phyloP scores from a whole-genome alignment of 2,888 invertebrate species.

The Bursaphelenchus okinawaensis region DNA sequence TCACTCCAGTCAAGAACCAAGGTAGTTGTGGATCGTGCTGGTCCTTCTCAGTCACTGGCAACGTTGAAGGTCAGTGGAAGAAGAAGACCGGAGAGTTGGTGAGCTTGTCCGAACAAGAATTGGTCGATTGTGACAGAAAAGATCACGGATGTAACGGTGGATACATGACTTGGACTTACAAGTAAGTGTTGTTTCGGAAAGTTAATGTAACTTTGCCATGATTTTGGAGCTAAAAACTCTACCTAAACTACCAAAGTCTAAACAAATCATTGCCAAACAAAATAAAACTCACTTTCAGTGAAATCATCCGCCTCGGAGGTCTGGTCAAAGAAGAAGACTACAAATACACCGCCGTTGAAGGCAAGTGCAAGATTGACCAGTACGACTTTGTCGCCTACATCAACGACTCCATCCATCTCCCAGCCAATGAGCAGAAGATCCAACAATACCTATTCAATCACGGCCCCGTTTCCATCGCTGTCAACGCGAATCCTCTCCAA shows the following conservation, averaged over 20 bases:
- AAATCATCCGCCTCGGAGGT: conserved; percentile 11
- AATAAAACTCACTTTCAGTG: neutral
- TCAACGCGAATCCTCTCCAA: neutral
- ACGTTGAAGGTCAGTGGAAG: conserved; percentile 42
- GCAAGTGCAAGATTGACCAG: conserved; percentile 7
- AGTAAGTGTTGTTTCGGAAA: neutral
- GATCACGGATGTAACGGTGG: conserved; percentile 59
- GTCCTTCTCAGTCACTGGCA: conserved; percentile 47
- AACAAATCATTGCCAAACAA: neutral
- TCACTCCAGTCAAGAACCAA: conserved; percentile 24
- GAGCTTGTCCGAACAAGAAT: conserved; percentile 38
- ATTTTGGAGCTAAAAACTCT: too few species aligned
- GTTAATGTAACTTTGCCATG: neutral
- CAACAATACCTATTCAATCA: conserved; percentile 17
- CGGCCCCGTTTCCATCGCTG: neutral
- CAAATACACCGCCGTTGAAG: conserved; percentile 57
- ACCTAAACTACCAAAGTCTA: too few species aligned
- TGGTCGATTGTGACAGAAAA: conserved; percentile 44
- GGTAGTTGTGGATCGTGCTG: conserved; percentile 47
- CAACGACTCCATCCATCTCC: conserved; percentile 1
- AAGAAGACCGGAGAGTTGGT: conserved; percentile 33
- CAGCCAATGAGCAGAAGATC: conserved; percentile 60
- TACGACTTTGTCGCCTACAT: conserved; percentile 14
- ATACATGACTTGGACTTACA: neutral
- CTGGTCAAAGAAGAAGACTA: conserved; percentile 50